Evolutionary conservation across 2,113 vertebrate genomes (phyloP), one percentile per base, ranked within the genome.

Genomic region (Oryzias celebensis): DNA sequence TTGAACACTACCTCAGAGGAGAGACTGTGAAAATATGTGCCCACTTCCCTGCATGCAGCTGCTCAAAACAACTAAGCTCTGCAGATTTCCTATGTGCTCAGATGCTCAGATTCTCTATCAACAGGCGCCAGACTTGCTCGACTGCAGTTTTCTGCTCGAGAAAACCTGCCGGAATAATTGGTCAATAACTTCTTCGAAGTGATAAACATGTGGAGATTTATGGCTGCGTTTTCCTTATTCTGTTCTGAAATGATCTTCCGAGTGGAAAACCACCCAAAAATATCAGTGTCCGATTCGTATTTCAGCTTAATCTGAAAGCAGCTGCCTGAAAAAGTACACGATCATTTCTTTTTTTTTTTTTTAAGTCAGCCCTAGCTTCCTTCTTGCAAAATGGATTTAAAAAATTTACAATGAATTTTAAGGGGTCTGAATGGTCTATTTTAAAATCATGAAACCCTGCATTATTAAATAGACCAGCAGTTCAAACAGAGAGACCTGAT

Each of bases 351-450:
- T 44, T n/a, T 13, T 16, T 16, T 10, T 6, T 28, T 53, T 54
- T 44, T 15, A 13, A 45, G 24, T 50, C 41, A 49, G 49, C 45
- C 22, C 18, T 65, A 6, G 14, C 22, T 52, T 62, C 49, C 41
- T 58, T 46, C 10, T 14, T 10, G 22, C 17, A 28, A 14, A 71
- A 44, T 23, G 15, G 15, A 49, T 57, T 66, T 56, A 10, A 44
- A 50, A 54, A 26, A 56, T 28, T 13, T 22, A 62, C 16, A 2
- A 13, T 24, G 13, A 44, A 16, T 52, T 56, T 56, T 26, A 45
- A 48, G 48, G 45, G 43, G 44, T 58, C 20, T 54, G 26, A 65
- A 55, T 57, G 17, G 16, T 65, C 60, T 61, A 41, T 10, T 54
- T n/a, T 14, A 54, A 36, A 20, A 43, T 51, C 12, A 42, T 51